Evolutionary conservation across 2,113 vertebrate genomes (phyloP).

Genomic region (Serilophus lunatus): DNA sequence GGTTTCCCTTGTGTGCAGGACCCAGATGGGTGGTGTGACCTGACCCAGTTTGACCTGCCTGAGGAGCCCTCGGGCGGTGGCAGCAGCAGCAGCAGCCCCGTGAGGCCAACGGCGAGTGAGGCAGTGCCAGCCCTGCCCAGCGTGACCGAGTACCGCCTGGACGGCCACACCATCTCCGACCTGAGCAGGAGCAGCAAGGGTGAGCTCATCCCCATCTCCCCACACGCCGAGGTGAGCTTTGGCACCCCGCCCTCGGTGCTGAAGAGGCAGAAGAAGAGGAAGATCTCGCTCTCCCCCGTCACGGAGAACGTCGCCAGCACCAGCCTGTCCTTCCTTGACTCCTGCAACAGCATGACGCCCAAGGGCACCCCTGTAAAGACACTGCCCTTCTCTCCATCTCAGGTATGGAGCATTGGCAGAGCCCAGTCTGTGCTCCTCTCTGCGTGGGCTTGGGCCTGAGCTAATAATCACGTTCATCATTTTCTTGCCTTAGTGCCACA

Average conservation of each 20-base stretch:
- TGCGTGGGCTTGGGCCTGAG: not conserved
- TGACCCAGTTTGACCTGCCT: conserved; percentile 89
- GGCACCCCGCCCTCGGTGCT: conserved; percentile 87
- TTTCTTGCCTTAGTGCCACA: not conserved
- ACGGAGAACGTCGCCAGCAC: conserved; percentile 58
- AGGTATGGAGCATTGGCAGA: conserved; percentile 71
- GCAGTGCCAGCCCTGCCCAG: conserved; percentile 44
- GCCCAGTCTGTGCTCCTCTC: not conserved
- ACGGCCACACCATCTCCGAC: conserved; percentile 90
- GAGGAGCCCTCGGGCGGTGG: conserved; percentile 71
- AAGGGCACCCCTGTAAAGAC: conserved; percentile 94
- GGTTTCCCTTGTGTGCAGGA: conserved; percentile 73
- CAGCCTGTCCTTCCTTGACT: conserved; percentile 77
- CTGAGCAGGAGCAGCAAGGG: conserved; percentile 90
- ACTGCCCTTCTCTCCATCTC: conserved; percentile 95
- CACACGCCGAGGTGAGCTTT: conserved; percentile 75
- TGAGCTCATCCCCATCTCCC: conserved; percentile 95
- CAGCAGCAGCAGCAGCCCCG: conserved; percentile 2
- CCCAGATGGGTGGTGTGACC: conserved; percentile 90
- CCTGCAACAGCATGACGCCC: conserved; percentile 87
- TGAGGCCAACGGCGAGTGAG: not conserved
- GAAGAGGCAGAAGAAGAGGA: conserved; percentile 84
- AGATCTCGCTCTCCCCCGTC: conserved; percentile 83
- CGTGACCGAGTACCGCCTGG: conserved; percentile 87
- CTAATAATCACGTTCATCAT: not conserved